phyloP scores from a whole-genome alignment of 2,888 invertebrate species.

The Plebejus melissa region DNA sequence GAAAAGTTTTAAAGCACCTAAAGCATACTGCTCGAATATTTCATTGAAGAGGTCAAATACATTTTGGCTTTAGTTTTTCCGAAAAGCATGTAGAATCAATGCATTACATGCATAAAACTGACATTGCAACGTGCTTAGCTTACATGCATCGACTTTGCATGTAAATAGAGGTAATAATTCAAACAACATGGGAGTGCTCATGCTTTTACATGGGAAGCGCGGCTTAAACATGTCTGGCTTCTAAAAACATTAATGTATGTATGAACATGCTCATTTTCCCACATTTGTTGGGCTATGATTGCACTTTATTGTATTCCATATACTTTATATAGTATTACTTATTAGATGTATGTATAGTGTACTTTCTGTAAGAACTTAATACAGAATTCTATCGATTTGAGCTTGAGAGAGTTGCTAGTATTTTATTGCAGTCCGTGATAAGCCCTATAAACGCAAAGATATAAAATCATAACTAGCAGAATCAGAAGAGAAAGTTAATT shows the following conservation, averaged over 20 bases:
- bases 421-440: too few species aligned
- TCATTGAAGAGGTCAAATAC: background rate
- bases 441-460: too few species aligned
- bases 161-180: conserved; percentile 1
- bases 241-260: conserved; percentile 24
- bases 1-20: background rate
- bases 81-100: background rate
- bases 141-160: conserved; percentile 12
- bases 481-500: too few species aligned
- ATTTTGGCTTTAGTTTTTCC: background rate
- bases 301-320: background rate
- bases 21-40: background rate
- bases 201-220: conserved; percentile 11
- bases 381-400: background rate
- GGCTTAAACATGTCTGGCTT: background rate
- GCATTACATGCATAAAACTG: background rate
- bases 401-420: too few species aligned
- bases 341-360: background rate
- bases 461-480: too few species aligned
- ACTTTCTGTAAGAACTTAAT: background rate
- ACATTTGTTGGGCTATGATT: background rate
- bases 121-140: conserved; percentile 14
- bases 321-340: too few species aligned
- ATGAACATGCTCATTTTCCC: background rate
- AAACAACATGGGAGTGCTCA: background rate